Percentiles rank a stretch among this genome's conserved stretches.
These are phyloP conservation scores for Vannuccia rotundouncinata DNA, from an alignment of 2,888 invertebrate species.

Conservation along the genomic window DNA sequence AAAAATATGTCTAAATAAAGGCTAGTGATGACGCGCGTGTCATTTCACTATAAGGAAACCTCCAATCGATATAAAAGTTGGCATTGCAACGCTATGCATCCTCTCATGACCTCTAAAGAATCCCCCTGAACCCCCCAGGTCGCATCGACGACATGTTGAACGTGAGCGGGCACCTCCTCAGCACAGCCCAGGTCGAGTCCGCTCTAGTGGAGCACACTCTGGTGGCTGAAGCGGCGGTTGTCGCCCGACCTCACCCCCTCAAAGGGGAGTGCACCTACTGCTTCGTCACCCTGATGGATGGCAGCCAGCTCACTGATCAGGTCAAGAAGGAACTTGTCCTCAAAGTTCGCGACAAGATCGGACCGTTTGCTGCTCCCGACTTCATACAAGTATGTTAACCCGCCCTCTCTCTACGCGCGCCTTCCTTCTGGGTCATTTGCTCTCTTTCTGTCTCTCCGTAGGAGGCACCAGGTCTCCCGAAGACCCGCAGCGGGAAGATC, in stretches of 20 bases:
- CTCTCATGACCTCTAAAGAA: too few species aligned
- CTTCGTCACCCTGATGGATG: conserved; percentile 70
- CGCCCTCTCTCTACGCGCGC: too few species aligned
- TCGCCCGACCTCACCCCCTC: conserved; percentile 82
- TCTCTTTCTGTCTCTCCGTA: too few species aligned
- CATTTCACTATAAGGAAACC: too few species aligned
- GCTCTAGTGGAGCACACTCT: conserved; percentile 58
- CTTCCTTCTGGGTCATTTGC: too few species aligned
- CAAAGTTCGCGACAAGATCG: conserved; percentile 73
- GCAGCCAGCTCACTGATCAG: conserved; percentile 13
- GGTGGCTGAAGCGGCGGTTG: conserved; percentile 91
- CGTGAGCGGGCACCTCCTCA: conserved; percentile 93
- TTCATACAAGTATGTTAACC: conserved; percentile 68
- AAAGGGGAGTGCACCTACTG: conserved; percentile 96
- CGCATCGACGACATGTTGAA: conserved; percentile 97
- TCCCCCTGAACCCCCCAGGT: conserved; percentile 44
- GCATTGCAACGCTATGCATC: too few species aligned
- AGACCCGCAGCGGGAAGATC: conserved; percentile 94
- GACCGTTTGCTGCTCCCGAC: conserved; percentile 86
- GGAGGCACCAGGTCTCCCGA: conserved; percentile 83
- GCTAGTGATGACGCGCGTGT: too few species aligned
- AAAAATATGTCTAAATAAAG: too few species aligned
- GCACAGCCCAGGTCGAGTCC: conserved; percentile 76
- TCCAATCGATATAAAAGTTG: too few species aligned
- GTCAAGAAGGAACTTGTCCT: conserved; percentile 27